Evolutionary conservation across 2,797 vertebrate genomes (phyloP), one percentile per base, ranked within the genome.

Genomic region (Lemur catta): DNA sequence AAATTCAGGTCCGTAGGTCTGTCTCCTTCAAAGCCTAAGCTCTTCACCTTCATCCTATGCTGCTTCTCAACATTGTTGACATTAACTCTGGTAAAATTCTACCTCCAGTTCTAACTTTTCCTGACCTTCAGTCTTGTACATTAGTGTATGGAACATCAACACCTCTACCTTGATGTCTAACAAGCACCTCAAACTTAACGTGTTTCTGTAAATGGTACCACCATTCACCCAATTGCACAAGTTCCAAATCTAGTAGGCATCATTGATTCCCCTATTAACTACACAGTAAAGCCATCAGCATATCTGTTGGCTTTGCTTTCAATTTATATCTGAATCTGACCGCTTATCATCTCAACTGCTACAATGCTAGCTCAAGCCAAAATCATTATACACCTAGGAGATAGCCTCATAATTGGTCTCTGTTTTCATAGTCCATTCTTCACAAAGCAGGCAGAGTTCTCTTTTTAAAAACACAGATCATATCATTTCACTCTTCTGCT

Each of bases 221-320:
- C 24, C 26, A 50, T 82, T 72, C 33, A 76, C 26, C 78, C 17
- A 74, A 14, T 61, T 81, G 48, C 50, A 79, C 33, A 79, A 90
- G 46, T 30, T 6, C 59, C 55, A 93, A 84, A 92, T 65, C 71
- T 79, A 89, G 35, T 20, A 71, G 65, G 46, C 22, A 65, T 52
- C 46, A 52, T 80, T 33, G 46, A 90, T 92, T 85, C n/a, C 35
- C 88, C 65, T 74, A 69, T 46, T 41, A 93, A 69, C 10, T 24
- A 28, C 52, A 59, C 15, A 69, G 24, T 43, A n/a, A 85, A 92
- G 41, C 38, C 18, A 72, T 72, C 8, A 79, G 50, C 52, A 86
- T 92, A 38, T 67, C 59, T 91, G 43, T 63, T 85, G 84, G 63
- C 24, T 86, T 72, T 82, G 52, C 52, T 84, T 96, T 97, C 26